Percentiles rank a stretch among this genome's conserved stretches.
These are phyloP conservation scores for Tenodera sinensis DNA, from an alignment of 2,888 invertebrate genomes.

Conservation along the genomic window DNA sequence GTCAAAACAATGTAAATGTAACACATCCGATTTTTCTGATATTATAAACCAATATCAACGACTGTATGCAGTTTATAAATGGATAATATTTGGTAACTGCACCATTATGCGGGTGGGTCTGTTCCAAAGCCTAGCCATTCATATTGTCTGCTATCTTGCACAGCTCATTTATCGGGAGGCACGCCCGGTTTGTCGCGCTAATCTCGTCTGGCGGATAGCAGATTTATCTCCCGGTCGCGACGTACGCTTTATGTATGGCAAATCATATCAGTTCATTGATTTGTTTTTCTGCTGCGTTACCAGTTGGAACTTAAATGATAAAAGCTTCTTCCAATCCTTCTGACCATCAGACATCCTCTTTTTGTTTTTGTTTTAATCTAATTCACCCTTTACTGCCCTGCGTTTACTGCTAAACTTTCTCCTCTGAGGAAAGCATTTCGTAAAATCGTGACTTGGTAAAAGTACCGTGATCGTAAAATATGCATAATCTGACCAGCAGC, in stretches of 20 bases:
- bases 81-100: neutral
- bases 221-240: neutral
- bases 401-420: neutral
- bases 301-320: neutral
- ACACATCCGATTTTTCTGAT: too few relatives aligned
- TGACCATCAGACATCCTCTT: neutral
- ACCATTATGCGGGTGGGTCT: neutral
- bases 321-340: neutral
- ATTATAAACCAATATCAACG: too few relatives aligned
- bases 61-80: neutral
- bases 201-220: neutral
- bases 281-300: neutral
- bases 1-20: too few relatives aligned
- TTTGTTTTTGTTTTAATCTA: neutral
- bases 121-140: neutral
- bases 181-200: neutral
- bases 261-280: neutral
- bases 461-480: too few relatives aligned
- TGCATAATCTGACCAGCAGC: too few relatives aligned
- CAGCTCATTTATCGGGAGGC: neutral
- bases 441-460: too few relatives aligned
- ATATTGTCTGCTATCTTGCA: neutral
- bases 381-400: too few relatives aligned
- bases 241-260: neutral
- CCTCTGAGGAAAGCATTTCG: neutral